Conservation (phyloP, 2,888 invertebrate genomes). For the Platycnemis pennipes region DNA sequence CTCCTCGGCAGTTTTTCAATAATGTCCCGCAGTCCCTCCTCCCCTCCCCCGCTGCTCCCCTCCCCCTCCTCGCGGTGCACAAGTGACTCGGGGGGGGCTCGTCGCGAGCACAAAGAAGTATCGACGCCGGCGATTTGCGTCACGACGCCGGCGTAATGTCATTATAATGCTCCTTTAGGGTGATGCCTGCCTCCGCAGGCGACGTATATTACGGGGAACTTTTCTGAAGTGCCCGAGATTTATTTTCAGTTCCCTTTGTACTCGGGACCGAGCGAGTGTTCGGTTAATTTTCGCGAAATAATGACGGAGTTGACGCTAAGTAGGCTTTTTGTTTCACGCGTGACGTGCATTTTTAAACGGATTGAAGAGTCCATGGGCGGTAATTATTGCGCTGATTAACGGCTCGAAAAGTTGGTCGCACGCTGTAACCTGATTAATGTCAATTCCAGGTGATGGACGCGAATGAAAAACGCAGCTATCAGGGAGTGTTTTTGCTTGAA, state of each 20-base stretch:
- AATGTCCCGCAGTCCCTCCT: neutral
- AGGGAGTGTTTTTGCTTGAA: too few relatives aligned
- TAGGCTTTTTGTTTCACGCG: neutral
- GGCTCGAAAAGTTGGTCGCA: too few relatives aligned
- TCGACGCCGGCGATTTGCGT: neutral
- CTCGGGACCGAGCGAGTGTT: neutral
- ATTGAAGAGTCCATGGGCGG: neutral
- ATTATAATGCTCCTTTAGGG: neutral
- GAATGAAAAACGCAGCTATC: too few relatives aligned
- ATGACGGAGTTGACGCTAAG: neutral
- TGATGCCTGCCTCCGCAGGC: neutral
- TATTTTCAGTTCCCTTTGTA: neutral
- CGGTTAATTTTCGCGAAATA: neutral
- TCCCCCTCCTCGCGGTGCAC: neutral
- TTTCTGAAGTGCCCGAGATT: neutral
- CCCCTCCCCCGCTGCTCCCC: neutral
- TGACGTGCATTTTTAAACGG: neutral
- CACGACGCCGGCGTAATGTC: neutral
- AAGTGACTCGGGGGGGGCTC: neutral
- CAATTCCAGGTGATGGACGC: too few relatives aligned
- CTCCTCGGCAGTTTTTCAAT: too few relatives aligned
- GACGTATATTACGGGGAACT: neutral
- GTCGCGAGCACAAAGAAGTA: too few relatives aligned
- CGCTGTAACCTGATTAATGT: too few relatives aligned
- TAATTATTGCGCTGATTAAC: neutral